Evolutionary conservation across 2,797 vertebrate species (phyloP), one percentile per base, ranked within the genome.

Genomic region (Balearica regulorum): DNA sequence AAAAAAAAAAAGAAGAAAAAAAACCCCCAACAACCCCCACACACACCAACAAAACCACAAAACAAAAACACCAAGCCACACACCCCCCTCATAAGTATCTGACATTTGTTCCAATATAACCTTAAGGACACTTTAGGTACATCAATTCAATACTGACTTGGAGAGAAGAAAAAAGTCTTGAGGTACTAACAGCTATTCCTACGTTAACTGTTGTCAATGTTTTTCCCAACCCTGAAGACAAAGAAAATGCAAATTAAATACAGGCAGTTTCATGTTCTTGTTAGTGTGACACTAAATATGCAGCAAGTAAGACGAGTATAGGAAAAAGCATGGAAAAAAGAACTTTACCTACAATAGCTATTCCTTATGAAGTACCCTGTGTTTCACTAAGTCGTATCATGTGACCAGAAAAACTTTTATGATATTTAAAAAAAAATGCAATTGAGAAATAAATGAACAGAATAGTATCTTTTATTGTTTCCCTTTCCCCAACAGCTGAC

Each of bases 171-270:
- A 51, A 64, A 51, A 60, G 79, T 77, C 92, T 82, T 62, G 89
- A 57, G n/a, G 37, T n/a, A 91, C 89, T 91, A 95, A 90, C 73
- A 97, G 93, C 55, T 90, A 61, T 85, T 96, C 89, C 92, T 91
- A 49, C 46, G 18, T 91, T 97, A 97, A 97, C 65, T 87, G 81
- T 87, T 92, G 78, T 82, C 87, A 96, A 35, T 83, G 94, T 87
- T 97, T 94, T 91, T 60, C 83, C 90, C 66, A 93, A 90, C 46
- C 55, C 82, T 75, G 87, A 96, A 97, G 95, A 98, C 94, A 98
- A 98, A 98, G 96, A 93, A 96, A 97, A 98, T 96, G 96, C 86
- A 95, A 98, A 98, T 97, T 90, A 97, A 97, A 97, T 89, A 95
- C 94, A 97, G 90, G 91, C 73, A 97, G 92, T 95, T 98, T 97